Base-by-base conservation (phyloP, 2,888 invertebrate genomes). In the Anodontia alba region DNA sequence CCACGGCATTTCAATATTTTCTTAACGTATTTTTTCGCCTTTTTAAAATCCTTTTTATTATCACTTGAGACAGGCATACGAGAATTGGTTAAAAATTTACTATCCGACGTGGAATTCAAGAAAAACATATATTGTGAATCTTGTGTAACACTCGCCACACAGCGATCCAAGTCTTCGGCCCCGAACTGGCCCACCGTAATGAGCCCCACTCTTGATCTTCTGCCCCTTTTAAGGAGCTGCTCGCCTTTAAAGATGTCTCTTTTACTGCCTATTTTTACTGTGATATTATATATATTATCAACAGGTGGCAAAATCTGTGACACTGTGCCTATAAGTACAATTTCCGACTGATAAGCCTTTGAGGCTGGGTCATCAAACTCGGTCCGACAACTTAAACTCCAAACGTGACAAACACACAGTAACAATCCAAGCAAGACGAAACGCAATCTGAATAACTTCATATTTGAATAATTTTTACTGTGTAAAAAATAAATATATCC, bases 351-450 rank as follows among this genome's bases (percentile, higher is more conserved):
- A 80, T 77, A 77, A 20, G 79, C 83, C 74, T 79, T 79, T 12
- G 83, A 77, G 17, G 77, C 80, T 17, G 76, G 46, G 62, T 83
- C 83, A n/a, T 76, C 79, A 62, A 80, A 83, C 46, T 83, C 79
- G n/a, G 79, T 83, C 57, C 79, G 79, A 54, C 83, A 83, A 5
- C 73, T 83, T 57, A 79, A 68, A 46, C 83, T 76, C 83, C 83
- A 83, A 1, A 83, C 79, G 49, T 77, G 76, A 51, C 54, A 76
- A 36, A 80, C 43, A 72, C 79, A 83, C 49, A 83, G 54, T 67
- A 80, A 71, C 62, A 83, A 77, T 76, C 83, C 83, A 7, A 83
- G 67, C 33, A 83, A 54, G 62, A 83, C 79, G 70, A 83, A 83
- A 29, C 79, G 5, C 46, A 83, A 80, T 74, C 83, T 76, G 42